A percentile compares a stretch with the other conserved stretches of the same genome.
These are phyloP conservation scores for Castor canadensis DNA, from an alignment of 2,113 vertebrate species.

Conservation along the genomic window DNA sequence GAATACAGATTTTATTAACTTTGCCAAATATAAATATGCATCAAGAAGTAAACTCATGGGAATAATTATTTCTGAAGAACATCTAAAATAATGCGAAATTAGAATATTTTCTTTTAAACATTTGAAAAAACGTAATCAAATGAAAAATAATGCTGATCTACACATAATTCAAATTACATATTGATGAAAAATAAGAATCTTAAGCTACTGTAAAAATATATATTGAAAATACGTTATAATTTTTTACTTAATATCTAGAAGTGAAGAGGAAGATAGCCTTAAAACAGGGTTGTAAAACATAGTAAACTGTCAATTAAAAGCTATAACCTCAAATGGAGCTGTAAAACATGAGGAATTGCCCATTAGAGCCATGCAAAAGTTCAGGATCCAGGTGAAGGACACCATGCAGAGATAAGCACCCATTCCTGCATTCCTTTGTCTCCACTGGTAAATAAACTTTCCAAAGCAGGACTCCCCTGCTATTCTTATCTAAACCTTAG, in stretches of 20 bases:
- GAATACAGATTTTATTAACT: neutral
- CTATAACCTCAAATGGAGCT: too few relatives aligned
- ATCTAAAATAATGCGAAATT: slow-evolving; percentile 2
- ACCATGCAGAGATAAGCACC: too few relatives aligned
- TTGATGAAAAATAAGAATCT: neutral
- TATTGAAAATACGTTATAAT: neutral
- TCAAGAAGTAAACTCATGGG: neutral
- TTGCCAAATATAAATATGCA: neutral
- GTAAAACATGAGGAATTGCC: too few relatives aligned
- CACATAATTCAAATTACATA: neutral
- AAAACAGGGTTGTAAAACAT: too few relatives aligned
- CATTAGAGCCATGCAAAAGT: too few relatives aligned
- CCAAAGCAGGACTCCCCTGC: too few relatives aligned
- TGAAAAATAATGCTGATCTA: neutral
- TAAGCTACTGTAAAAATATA: neutral
- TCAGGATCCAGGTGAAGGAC: too few relatives aligned
- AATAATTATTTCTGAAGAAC: neutral
- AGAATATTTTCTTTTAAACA: neutral
- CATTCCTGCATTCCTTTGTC: too few relatives aligned
- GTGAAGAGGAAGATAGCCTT: too few relatives aligned
- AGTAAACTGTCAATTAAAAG: too few relatives aligned
- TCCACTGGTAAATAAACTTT: too few relatives aligned
- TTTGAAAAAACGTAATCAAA: neutral
- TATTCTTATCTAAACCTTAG: too few relatives aligned
- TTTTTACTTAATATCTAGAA: neutral